Conservation (phyloP, 1,140 invertebrate genomes). For the Trichonephila clavipes region DNA sequence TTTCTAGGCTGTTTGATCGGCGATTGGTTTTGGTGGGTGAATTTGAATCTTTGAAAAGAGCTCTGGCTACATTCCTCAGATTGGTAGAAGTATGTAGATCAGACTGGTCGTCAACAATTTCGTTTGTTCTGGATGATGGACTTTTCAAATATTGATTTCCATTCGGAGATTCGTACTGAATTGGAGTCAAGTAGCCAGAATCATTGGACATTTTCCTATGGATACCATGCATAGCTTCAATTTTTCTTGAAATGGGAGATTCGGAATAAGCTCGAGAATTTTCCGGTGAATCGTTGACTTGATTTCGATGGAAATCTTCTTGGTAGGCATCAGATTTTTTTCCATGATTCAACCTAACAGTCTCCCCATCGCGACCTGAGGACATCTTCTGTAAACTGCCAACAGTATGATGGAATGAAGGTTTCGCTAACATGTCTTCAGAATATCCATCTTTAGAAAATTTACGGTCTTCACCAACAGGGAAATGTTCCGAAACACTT, state of each 20-base stretch:
- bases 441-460: neutral
- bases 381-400: neutral
- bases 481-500: neutral
- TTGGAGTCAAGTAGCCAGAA: neutral
- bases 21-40: neutral
- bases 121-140: neutral
- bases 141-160: neutral
- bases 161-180: neutral
- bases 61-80: slow-evolving; percentile 6
- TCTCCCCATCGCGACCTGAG: neutral
- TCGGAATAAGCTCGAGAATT: neutral
- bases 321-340: neutral
- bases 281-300: neutral
- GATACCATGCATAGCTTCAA: slow-evolving; percentile 51
- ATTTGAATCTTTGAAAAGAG: slow-evolving; percentile 28
- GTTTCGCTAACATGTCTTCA: neutral
- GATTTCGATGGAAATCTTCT: neutral
- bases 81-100: neutral
- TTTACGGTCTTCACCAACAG: neutral
- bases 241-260: neutral
- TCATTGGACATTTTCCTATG: neutral
- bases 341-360: neutral
- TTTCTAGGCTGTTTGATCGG: neutral
- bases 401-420: neutral
- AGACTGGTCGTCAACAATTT: neutral